These are phyloP conservation scores for Sericinus montela DNA, from an alignment of 2,888 invertebrate species.

Conservation along the genomic window DNA sequence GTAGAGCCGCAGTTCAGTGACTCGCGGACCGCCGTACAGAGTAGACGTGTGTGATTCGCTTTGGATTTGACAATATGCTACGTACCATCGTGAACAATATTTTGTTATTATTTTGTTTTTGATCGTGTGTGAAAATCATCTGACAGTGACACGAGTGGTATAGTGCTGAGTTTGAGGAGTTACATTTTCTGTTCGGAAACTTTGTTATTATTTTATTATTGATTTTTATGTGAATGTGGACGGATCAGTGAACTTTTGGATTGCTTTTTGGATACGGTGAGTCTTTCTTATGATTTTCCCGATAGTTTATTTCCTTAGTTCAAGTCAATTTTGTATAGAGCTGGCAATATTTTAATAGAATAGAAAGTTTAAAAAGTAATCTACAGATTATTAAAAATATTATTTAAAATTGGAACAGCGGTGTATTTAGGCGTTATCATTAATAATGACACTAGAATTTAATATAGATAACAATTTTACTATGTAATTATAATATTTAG, in stretches of 20 bases:
- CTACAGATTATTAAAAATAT: not conserved
- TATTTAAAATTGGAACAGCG: not conserved
- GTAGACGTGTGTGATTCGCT: constrained; percentile 39
- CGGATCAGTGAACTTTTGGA: constrained; percentile 67
- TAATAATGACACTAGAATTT: constrained; percentile 17
- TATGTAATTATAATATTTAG: constrained; percentile 4
- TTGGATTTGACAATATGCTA: constrained; percentile 4
- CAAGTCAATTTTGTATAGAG: too few species aligned
- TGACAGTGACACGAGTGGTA: constrained; percentile 67
- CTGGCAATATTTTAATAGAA: too few species aligned
- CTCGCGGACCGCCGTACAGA: constrained; percentile 50
- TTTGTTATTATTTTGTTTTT: constrained; percentile 26
- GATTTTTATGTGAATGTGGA: constrained; percentile 52
- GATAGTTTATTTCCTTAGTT: not conserved
- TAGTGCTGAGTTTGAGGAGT: constrained; percentile 25
- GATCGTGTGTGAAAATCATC: constrained; percentile 45
- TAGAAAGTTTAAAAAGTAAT: not conserved
- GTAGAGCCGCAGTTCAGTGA: constrained; percentile 64
- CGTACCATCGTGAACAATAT: constrained; percentile 34
- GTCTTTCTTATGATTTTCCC: constrained; percentile 27
- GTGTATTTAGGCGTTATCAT: constrained; percentile 12
- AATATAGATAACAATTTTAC: constrained; percentile 17
- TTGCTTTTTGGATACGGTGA: constrained; percentile 73
- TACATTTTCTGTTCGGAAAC: constrained; percentile 29
- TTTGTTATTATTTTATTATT: constrained; percentile 30